Evolutionary conservation across 2,888 invertebrate genomes (phyloP), one percentile per base, ranked within the genome.

Genomic region (Heliothis peltigera): DNA sequence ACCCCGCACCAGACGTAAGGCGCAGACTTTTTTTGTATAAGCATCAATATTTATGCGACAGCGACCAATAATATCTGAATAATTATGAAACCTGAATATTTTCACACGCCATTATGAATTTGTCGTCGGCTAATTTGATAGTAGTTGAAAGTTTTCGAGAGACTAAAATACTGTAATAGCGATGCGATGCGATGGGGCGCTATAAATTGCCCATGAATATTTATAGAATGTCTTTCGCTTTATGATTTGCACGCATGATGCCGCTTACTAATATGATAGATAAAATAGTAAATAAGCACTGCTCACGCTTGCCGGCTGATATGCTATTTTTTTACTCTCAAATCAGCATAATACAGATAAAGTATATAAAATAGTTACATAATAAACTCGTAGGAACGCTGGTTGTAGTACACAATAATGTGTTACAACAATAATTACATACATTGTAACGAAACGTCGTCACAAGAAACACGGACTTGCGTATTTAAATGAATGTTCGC

Each of bases 81-180:
- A 71, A 71, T 72, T 69, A 79, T 64, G 52, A 58, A 70, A 65
- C 64, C 53, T 64, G 60, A 75, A 69, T 68, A 63, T 59, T 62
- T 59, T 77, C 61, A 78, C 74, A 56, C 58, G 51, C 21, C 43
- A 32, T 28, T 70, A 64, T 44, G 42, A 62, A 55, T 61, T 55
- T 60, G 62, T 57, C 35, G 61, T 78, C 25, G 52, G 51, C 46
- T 58, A 59, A 64, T 53, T 59, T 47, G 39, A 61, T 61, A 52
- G 59, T 66, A 47, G 60, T 60, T 49, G 18, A 49, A 8, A 18
- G 54, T 60, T 59, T 61, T 53, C 51, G 32, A 58, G 22, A 15
- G 47, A 48, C 21, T 58, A 43, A 39, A 49, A 44, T 44, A 61
- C 17, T 46, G 43, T 48, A 43, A 32, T 52, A 7, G 12, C 0